Evolutionary conservation across 2,797 vertebrate genomes (phyloP), one percentile per base, ranked within the genome.

Genomic region (Alca torda): DNA sequence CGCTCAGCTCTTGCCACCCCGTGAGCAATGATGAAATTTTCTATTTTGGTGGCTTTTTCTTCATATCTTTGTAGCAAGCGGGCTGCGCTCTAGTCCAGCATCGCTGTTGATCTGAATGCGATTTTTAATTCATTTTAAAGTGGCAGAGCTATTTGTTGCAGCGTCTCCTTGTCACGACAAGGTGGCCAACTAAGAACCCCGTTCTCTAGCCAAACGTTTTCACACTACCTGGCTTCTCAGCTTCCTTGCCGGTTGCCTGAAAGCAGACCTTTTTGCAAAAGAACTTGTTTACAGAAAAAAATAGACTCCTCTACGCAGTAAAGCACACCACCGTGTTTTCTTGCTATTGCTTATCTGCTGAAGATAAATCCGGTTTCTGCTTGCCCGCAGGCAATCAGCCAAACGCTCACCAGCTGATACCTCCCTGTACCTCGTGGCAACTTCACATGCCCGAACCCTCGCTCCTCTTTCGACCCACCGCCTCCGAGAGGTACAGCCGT

Each of bases 41-140:
- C 96, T 97, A 96, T 96, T 96, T 94, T 81, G 80, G 93, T 63
- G 94, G 26, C 70, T 90, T 95, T 91, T 86, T 73, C 96, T 90
- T 90, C 94, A 46, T 35, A 8, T 39, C 51, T 87, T 70, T 56
- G 73, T 60, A 94, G 91, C 72, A 8, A 93, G 69, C 33, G 3
- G 74, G 78, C 92, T 91, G 90, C 0, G 4, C 79, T 64, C 72
- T 3, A 28, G 91, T 39, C 89, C 94, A 28, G 92, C 87, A n/a
- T n/a, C 1, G 8, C 87, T 51, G 76, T 13, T 56, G 84, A 75
- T 35, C 87, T 33, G 26, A 68, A 68, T 24, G 35, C 56, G 37
- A 31, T 59, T 63, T 63, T 9, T 26, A 56, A 45, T 48, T 45
- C 37, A 1, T 74, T 70, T 93, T 87, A 92, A 95, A 95, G 89